These are phyloP conservation scores for Oligia latruncula DNA, from an alignment of 2,888 invertebrate species.

Conservation along the genomic window DNA sequence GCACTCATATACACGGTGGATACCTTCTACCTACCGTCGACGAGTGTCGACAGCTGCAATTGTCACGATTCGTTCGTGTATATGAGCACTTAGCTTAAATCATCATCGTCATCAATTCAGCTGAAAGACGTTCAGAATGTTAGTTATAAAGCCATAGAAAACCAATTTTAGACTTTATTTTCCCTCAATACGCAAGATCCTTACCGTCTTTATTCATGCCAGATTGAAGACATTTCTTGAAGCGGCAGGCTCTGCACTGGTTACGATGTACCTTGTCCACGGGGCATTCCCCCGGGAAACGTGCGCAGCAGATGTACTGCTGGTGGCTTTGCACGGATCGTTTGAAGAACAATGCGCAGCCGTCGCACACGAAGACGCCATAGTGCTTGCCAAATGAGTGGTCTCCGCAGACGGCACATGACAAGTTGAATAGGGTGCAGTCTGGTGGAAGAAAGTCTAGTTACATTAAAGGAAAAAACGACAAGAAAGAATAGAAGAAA, in stretches of 20 bases:
- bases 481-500: no score
- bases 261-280: conserved; percentile 99
- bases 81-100: background rate
- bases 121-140: background rate
- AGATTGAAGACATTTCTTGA: conserved; percentile 96
- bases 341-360: conserved; percentile 97
- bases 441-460: background rate
- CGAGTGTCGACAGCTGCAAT: background rate
- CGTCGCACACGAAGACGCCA: conserved; percentile 99
- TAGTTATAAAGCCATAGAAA: background rate
- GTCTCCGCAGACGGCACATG: conserved; percentile 99
- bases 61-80: background rate
- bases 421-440: conserved; percentile 90
- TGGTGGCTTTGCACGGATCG: conserved; percentile 98
- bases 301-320: conserved; percentile 97
- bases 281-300: conserved; percentile 95
- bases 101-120: background rate
- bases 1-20: background rate
- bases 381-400: conserved; percentile 99
- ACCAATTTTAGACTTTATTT: background rate
- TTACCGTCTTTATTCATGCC: conserved; percentile 99
- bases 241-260: conserved; percentile 98
- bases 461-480: conserved; percentile 1
- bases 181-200: background rate
- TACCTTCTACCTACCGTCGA: background rate